These are phyloP conservation scores for Stegophylla sp. DNA, from an alignment of 2,888 invertebrate genomes.

Conservation along the genomic window DNA sequence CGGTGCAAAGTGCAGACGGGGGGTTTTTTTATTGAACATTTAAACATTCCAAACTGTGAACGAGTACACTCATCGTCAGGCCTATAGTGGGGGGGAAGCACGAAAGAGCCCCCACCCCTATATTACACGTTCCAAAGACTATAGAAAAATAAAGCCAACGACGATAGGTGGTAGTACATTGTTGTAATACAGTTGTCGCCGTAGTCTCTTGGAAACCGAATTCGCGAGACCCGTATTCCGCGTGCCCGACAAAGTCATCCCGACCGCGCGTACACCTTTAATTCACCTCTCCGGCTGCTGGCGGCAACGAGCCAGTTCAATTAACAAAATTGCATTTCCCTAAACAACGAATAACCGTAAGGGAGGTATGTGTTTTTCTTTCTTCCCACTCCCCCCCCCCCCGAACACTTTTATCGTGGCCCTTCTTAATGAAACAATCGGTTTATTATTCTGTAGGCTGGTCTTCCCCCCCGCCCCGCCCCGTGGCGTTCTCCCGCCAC, in stretches of 20 bases:
- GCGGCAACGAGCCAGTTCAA: slow-evolving; percentile 42
- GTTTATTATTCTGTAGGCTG: too few relatives aligned
- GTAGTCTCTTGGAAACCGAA: not conserved
- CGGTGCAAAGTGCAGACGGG: too few relatives aligned
- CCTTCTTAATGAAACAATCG: slow-evolving; percentile 20
- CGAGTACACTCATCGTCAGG: too few relatives aligned
- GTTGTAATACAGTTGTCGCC: not conserved
- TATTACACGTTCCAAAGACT: not conserved
- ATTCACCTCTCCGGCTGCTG: not conserved
- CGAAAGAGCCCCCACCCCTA: too few relatives aligned
- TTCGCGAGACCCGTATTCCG: too few relatives aligned
- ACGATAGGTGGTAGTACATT: not conserved
- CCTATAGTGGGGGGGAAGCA: not conserved
- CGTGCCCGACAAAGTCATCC: not conserved
- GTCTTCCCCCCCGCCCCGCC: not conserved
- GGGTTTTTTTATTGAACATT: too few relatives aligned
- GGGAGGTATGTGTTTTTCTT: slow-evolving; percentile 1
- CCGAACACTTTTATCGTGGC: not conserved
- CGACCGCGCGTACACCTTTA: not conserved
- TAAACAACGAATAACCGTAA: slow-evolving; percentile 30
- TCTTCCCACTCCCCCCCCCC: not conserved
- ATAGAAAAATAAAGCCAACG: not conserved
- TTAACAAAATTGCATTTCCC: slow-evolving; percentile 51
- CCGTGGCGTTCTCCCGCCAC: not conserved
- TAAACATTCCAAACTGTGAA: too few relatives aligned